These are phyloP conservation scores for Erebia ligea DNA, from an alignment of 2,888 invertebrate genomes.

Conservation along the genomic window DNA sequence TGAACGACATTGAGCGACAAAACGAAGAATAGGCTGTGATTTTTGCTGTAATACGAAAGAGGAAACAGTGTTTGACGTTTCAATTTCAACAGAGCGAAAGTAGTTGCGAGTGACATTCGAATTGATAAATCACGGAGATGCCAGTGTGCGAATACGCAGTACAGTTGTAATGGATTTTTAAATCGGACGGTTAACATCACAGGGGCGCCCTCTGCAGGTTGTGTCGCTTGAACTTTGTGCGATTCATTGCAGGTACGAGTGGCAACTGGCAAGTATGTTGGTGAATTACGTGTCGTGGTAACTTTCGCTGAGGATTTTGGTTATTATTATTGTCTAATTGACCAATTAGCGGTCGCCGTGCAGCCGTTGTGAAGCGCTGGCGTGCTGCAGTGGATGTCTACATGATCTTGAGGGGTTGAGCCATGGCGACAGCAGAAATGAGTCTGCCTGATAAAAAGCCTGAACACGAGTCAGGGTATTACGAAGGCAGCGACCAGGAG, in stretches of 20 bases:
- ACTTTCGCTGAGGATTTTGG: conserved; percentile 61
- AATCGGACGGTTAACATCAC: conserved; percentile 51
- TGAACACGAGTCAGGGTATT: conserved; percentile 92
- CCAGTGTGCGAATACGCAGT: conserved; percentile 44
- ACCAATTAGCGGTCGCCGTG: conserved; percentile 39
- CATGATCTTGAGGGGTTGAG: conserved; percentile 74
- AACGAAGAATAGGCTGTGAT: conserved; percentile 63
- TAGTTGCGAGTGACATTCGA: conserved; percentile 58
- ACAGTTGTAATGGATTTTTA: conserved; percentile 52
- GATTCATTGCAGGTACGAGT: conserved; percentile 52
- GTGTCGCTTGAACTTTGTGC: conserved; percentile 63
- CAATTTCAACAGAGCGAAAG: conserved; percentile 64
- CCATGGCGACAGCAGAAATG: conserved; percentile 83
- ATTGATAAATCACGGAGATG: conserved; percentile 53
- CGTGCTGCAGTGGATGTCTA: conserved; percentile 48
- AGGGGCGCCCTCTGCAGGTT: conserved; percentile 69
- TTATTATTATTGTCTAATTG: conserved; percentile 35
- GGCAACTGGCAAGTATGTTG: conserved; percentile 51
- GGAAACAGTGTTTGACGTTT: conserved; percentile 67
- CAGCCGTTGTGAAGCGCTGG: conserved; percentile 45
- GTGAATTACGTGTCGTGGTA: conserved; percentile 69
- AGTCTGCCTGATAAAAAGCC: conserved; percentile 85
- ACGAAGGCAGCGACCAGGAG: conserved; percentile 89
- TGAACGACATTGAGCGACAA: conserved; percentile 51
- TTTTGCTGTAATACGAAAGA: conserved; percentile 49